phyloP scores from a whole-genome alignment of 2,113 vertebrate species.

The Bujurquina vittata region DNA sequence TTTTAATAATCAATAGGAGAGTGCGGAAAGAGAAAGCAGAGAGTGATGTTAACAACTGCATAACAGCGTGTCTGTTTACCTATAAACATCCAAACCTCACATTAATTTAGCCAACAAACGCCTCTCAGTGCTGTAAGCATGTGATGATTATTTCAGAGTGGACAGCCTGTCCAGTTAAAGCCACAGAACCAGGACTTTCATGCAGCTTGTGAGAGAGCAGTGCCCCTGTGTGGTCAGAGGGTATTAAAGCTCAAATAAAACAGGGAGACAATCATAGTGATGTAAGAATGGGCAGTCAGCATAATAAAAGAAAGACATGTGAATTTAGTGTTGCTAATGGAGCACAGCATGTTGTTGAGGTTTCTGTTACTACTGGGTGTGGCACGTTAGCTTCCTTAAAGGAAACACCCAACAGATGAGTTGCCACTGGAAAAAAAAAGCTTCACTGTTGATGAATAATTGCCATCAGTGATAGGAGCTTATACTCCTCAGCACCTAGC shows the following conservation, averaged over 20 bases:
- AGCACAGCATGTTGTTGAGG: not conserved
- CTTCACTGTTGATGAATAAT: conserved; percentile 34
- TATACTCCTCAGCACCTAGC: not conserved
- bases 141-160: not conserved
- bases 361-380: conserved; percentile 38
- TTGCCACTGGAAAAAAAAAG: conserved; percentile 20
- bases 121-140: not conserved
- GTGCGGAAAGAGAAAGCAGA: not conserved
- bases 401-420: conserved; percentile 42
- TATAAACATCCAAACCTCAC: not conserved
- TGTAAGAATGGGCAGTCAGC: not conserved
- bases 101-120: not conserved
- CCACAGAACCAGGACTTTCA: not conserved
- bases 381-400: conserved; percentile 3
- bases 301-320: no score
- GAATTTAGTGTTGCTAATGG: not conserved
- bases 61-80: not conserved
- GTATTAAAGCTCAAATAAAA: not conserved
- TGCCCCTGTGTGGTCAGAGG: conserved; percentile 51
- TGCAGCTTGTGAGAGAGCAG: not conserved
- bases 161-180: not conserved
- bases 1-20: not conserved
- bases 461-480: not conserved
- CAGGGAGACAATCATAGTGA: not conserved
- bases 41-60: not conserved